Evolutionary conservation across 2,888 invertebrate genomes (phyloP), one percentile per base, ranked within the genome.

Genomic region (Mythimna ferrago): DNA sequence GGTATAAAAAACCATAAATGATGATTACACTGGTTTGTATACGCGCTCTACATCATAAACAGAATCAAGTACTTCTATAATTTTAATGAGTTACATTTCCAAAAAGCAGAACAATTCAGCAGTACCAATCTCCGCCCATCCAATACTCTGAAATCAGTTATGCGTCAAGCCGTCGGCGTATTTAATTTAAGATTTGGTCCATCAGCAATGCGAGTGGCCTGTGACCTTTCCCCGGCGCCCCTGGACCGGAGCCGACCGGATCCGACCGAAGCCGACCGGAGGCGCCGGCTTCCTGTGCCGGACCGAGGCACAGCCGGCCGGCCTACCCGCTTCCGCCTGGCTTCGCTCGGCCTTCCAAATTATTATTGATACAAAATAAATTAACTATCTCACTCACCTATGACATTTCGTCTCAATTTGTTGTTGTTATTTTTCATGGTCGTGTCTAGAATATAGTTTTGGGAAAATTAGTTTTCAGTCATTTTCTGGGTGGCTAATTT

Each of bases 271-370:
- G 58, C 4, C 60, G 80, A 74, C 86, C 86, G 84, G 73, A 75
- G 73, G 73, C 76, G 73, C 65, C 68, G 74, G 76, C 82, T 86
- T 89, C 90, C 90, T 85, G 88, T 81, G 71, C 81, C 86, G 85
- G 78, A 16, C 64, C 78, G 68, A 57, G 71, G 71, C 56, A 51
- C 73, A 77, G 69, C 80, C 82, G 85, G 69, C 81, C 81, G 84
- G 83, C 83, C 82, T 82, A 83, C 81, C 80, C 80, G 80, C 87
- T 85, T 89, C 86, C 87, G 88, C 83, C 70, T 75, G 71, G 74
- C 75, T 80, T 71, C 76, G 60, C 78, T 70, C 63, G 57, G 64
- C 81, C 78, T 48, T 78, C 80, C 75, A 76, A 86, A 86, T 79
- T 79, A 83, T 87, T 82, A 85, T 80, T 83, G 83, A 84, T 81